A percentile compares a stretch with the other conserved stretches of the same genome.
Conservation (phyloP, 2,888 invertebrate genomes). For the Cryptocheilus praepositus region DNA sequence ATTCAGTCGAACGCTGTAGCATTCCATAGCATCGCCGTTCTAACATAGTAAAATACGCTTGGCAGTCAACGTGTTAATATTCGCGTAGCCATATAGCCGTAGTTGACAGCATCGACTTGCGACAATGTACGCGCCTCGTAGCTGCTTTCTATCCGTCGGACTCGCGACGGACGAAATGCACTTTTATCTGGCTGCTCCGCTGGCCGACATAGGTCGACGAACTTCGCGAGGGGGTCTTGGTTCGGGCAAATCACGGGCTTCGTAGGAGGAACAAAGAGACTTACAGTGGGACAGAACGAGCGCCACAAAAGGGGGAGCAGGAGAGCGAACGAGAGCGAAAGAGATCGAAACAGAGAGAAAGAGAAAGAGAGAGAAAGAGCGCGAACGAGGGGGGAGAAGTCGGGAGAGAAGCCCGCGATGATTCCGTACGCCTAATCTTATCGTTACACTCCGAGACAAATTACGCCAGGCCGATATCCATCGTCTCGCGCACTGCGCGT, state of each 20-base stretch:
- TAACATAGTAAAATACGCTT: too few relatives aligned
- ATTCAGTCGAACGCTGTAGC: too few relatives aligned
- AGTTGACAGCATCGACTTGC: too few relatives aligned
- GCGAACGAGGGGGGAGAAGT: too few relatives aligned
- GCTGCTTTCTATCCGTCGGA: constrained; percentile 21
- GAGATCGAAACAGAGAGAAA: constrained; percentile 12
- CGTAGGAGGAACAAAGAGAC: constrained; percentile 11
- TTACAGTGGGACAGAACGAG: constrained; percentile 17
- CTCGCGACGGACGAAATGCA: constrained; percentile 52
- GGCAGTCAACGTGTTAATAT: too few relatives aligned
- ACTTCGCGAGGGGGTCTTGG: constrained; percentile 38
- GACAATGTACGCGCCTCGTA: too few relatives aligned
- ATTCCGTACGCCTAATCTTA: constrained; percentile 49
- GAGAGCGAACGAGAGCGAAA: too few relatives aligned
- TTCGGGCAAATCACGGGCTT: neutral
- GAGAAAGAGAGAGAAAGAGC: constrained; percentile 3
- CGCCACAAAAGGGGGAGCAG: neutral
- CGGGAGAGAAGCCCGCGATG: constrained; percentile 16
- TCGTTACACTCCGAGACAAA: constrained; percentile 41
- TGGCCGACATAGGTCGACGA: constrained; percentile 54
- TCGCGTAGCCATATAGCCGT: too few relatives aligned
- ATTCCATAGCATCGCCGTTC: too few relatives aligned
- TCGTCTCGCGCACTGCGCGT: constrained; percentile 14
- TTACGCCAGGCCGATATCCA: constrained; percentile 33
- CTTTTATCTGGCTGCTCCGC: constrained; percentile 61